phyloP scores from a whole-genome alignment of 2,888 invertebrate species.

The Portevinia maculata region DNA sequence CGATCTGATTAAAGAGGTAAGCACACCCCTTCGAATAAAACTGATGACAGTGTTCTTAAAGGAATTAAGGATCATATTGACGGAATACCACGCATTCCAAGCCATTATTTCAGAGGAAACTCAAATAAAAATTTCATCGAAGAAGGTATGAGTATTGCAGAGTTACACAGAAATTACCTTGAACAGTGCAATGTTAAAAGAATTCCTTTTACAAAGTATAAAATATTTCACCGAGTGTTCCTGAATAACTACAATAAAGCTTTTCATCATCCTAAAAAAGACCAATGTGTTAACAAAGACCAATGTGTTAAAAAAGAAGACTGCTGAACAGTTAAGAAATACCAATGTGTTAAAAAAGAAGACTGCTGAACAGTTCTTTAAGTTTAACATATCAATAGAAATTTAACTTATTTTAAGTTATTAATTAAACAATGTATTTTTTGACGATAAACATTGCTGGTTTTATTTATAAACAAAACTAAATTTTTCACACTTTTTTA shows the following conservation, averaged over 20 bases:
- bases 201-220: slow-evolving; percentile 38
- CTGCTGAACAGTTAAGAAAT: too few species aligned
- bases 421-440: too few species aligned
- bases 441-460: too few species aligned
- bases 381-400: too few species aligned
- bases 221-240: slow-evolving; percentile 23
- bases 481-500: too few species aligned
- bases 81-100: slow-evolving; percentile 43
- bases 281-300: too few species aligned
- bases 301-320: too few species aligned
- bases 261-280: too few species aligned
- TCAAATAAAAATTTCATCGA: slow-evolving; percentile 38
- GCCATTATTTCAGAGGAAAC: slow-evolving; percentile 35
- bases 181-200: slow-evolving; percentile 30
- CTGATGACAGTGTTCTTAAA: slow-evolving; percentile 12
- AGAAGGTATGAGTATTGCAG: slow-evolving; percentile 34
- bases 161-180: slow-evolving; percentile 40
- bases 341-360: too few species aligned
- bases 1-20: slow-evolving; percentile 27
- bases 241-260: slow-evolving; percentile 27
- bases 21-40: slow-evolving; percentile 29
- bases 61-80: slow-evolving; percentile 36
- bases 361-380: too few species aligned
- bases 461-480: too few species aligned
- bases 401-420: too few species aligned